Evolutionary conservation across 2,797 vertebrate genomes (phyloP), one percentile per base, ranked within the genome.

Genomic region (Phoeniculus purpureus): DNA sequence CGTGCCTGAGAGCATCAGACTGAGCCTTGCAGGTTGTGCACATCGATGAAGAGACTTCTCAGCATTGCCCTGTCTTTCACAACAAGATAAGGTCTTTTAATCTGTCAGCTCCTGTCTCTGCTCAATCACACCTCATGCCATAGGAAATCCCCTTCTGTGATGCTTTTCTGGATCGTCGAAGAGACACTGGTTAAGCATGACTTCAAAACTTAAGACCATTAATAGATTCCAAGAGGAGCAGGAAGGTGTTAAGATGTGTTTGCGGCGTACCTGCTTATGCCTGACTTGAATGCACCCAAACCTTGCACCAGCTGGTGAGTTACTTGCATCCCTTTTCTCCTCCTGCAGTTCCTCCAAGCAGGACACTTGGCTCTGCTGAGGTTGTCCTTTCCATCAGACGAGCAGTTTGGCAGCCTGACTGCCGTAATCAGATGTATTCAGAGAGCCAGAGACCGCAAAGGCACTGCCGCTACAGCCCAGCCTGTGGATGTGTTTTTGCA

Each of bases 391-490:
- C 52, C 61, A 8, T 56, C 74, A 90, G 77, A 75, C 58, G 62
- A 73, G 60, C 25, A 5, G 76, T 89, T 75, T 9, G 8, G 54
- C 18, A n/a, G 59, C 9, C 68, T 81, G 66, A 64, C 80, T 85
- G 73, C 74, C 77, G 79, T 47, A 85, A 90, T 93, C 90, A 94
- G 90, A 74, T 91, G 40, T 10, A 73, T 84, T 95, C 91, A 94
- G 82, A 67, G 91, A 89, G 70, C 47, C 70, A 25, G 34, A 78
- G 81, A 55, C 23, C 70, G 64, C 43, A 60, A 88, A 93, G 87
- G 26, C 71, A 26, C 51, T 89, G 75, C 70, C 66, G 51, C 85
- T 84, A 45, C 83, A 92, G 65, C 45, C 60, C 71, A 77, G 81
- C 27, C 71, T 65, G 37, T 43, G 73, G 81, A 76, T 89, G 65